Conservation (phyloP, 2,113 vertebrate genomes). For the Oryctolagus cuniculus region mOryCun1.1 NC_091448.1:16242501-16243000, state of each 20-base stretch:
- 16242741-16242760: background rate
- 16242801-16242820: background rate
- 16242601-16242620: background rate
- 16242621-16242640: background rate
- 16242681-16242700: background rate
- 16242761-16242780: background rate
- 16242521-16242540: background rate
- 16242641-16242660: background rate
- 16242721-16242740: background rate
- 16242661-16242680: background rate
- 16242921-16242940: no score
- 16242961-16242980: no score
- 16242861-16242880: background rate
- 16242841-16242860: background rate
- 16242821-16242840: background rate
- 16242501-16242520: background rate
- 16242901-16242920: background rate
- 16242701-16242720: background rate
- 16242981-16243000: no score
- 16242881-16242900: background rate
- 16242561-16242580: background rate
- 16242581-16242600: background rate
- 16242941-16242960: no score
- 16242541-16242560: background rate
- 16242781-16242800: background rate